Conservation (phyloP, 2,113 vertebrate species). For the Eonycteris spelaea region DNA sequence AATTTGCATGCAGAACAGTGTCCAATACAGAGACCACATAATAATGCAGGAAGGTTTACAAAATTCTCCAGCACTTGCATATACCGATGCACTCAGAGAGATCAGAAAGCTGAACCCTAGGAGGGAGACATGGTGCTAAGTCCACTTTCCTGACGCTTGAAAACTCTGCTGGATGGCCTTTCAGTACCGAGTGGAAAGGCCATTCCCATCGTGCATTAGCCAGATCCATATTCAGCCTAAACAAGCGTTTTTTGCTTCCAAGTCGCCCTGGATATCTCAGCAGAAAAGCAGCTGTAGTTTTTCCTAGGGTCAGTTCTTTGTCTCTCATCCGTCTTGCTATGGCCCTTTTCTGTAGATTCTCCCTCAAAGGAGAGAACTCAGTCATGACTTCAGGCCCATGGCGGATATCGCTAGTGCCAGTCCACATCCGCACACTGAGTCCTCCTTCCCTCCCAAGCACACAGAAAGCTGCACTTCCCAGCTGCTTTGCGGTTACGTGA, state of each 20-base stretch:
- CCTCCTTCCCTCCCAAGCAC: background rate
- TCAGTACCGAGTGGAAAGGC: accelerated
- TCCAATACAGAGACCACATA: background rate
- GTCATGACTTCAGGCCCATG: background rate
- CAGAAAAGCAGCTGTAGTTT: background rate
- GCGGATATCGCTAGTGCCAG: background rate
- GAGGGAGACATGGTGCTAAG: background rate
- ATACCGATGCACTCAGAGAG: background rate
- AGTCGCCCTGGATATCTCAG: background rate
- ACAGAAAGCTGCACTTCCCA: background rate
- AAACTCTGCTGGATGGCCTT: background rate
- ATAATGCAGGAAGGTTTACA: background rate
- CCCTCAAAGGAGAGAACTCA: background rate
- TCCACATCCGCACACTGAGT: accelerated
- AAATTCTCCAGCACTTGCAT: background rate
- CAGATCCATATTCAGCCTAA: background rate
- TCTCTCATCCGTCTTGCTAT: background rate
- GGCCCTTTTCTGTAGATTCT: background rate
- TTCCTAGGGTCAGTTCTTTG: background rate
- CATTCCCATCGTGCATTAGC: background rate
- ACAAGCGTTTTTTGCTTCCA: background rate
- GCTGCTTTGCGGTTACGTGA: background rate
- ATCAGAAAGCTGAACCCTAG: background rate
- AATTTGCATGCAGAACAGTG: background rate
- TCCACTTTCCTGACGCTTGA: background rate